Percentiles rank a stretch among this genome's conserved stretches.
These are phyloP conservation scores for Diplogasteroides magnus DNA, from an alignment of 1,140 invertebrate species.

Conservation along the genomic window DNA sequence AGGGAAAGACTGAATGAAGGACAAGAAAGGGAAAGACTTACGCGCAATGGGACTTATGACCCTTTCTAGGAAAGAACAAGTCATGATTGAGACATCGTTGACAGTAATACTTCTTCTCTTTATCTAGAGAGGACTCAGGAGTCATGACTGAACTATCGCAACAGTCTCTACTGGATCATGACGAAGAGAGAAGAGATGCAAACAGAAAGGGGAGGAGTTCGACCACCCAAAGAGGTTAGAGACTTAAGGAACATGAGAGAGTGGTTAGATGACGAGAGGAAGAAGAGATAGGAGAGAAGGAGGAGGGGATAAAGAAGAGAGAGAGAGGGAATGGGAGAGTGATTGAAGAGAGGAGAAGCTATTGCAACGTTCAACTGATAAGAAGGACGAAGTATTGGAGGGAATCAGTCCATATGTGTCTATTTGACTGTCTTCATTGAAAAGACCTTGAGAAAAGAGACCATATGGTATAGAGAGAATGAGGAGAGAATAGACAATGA, in stretches of 20 bases:
- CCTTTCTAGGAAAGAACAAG: slow-evolving; percentile 27
- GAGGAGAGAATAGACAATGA: neutral
- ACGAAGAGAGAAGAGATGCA: neutral
- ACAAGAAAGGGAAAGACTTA: slow-evolving; percentile 4
- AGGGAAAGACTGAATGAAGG: slow-evolving; percentile 3
- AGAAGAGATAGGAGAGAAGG: neutral
- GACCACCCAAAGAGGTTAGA: neutral
- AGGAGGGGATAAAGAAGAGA: neutral
- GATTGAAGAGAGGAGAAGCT: neutral
- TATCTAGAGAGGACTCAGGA: neutral
- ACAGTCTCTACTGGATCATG: no score
- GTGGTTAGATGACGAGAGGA: neutral
- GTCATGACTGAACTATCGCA: no score
- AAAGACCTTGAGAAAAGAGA: no score
- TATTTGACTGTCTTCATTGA: no score
- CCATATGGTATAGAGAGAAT: neutral
- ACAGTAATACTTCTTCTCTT: slow-evolving; percentile 33
- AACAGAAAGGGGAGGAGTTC: neutral
- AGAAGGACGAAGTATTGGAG: no score
- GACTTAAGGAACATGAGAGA: neutral
- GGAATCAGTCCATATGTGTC: no score
- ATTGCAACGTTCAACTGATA: no score
- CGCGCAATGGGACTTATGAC: slow-evolving; percentile 31
- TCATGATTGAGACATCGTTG: slow-evolving; percentile 36
- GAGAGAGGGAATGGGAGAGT: neutral